These are phyloP conservation scores for Anthoptus insignis DNA, from an alignment of 2,888 invertebrate species.

Conservation along the genomic window DNA sequence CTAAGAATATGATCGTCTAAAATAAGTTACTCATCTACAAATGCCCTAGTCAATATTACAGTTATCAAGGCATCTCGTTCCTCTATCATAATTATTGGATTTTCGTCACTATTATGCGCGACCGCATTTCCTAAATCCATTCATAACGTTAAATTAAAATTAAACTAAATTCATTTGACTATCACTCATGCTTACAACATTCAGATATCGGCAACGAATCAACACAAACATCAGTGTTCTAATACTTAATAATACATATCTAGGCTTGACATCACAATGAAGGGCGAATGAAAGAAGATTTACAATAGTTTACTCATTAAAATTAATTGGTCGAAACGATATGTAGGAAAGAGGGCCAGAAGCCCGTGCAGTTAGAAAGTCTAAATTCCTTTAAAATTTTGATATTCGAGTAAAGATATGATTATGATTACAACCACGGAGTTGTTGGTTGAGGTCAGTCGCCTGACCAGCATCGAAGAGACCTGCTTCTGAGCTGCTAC, in stretches of 20 bases:
- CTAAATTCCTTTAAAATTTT: constrained; percentile 58
- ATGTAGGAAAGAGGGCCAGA: constrained; percentile 73
- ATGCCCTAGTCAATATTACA: constrained; percentile 85
- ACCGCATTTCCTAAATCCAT: constrained; percentile 85
- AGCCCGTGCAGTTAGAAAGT: constrained; percentile 65
- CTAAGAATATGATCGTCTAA: constrained; percentile 78
- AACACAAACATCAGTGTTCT: constrained; percentile 81
- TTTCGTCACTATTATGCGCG: constrained; percentile 86
- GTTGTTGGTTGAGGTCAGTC: constrained; percentile 69
- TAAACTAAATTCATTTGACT: constrained; percentile 85
- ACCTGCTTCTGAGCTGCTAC: constrained; percentile 75
- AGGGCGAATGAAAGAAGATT: constrained; percentile 77
- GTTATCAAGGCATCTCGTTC: constrained; percentile 81
- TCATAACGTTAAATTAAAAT: constrained; percentile 83
- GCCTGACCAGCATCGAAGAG: constrained; percentile 66
- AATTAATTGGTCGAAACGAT: constrained; percentile 83
- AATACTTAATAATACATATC: constrained; percentile 86
- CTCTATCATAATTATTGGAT: constrained; percentile 85
- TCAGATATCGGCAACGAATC: constrained; percentile 70
- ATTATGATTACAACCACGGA: constrained; percentile 72
- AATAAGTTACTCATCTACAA: constrained; percentile 84
- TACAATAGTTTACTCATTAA: constrained; percentile 75
- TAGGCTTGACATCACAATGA: constrained; percentile 83
- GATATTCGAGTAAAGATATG: constrained; percentile 82
- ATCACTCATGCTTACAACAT: constrained; percentile 79